Conservation (phyloP, 1,140 invertebrate species). For the Philaenus spumarius region DNA sequence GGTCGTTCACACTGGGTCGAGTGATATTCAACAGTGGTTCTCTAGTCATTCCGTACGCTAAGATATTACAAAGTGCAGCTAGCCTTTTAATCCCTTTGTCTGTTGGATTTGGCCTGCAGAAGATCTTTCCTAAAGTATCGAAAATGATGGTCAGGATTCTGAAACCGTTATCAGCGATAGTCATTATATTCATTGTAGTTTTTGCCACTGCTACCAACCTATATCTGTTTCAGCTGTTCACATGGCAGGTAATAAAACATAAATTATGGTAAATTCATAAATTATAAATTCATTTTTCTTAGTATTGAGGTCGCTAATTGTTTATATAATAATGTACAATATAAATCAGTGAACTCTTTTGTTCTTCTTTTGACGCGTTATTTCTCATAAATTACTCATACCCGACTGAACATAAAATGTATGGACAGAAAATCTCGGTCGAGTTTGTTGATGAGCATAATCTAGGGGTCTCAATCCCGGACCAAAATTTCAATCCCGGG, state of each 20-base stretch:
- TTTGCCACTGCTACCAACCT: slow-evolving; percentile 88
- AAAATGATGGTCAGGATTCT: slow-evolving; percentile 68
- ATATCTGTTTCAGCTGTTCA: slow-evolving; percentile 85
- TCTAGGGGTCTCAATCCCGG: no score
- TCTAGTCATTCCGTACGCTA: slow-evolving; percentile 70
- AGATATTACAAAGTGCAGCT: slow-evolving; percentile 67
- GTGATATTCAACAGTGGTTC: slow-evolving; percentile 57
- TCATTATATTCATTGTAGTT: slow-evolving; percentile 84
- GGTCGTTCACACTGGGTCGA: slow-evolving; percentile 89
- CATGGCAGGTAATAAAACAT: slow-evolving; percentile 87
- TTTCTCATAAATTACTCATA: no score
- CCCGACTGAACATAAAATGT: no score
- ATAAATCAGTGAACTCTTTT: no score
- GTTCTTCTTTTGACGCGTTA: no score
- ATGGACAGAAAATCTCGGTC: no score
- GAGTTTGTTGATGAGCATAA: no score
- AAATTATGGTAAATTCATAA: no score
- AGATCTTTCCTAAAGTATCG: slow-evolving; percentile 55
- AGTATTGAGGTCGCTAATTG: no score
- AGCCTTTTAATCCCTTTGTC: slow-evolving; percentile 75
- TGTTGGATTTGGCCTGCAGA: slow-evolving; percentile 71
- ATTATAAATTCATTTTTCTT: no score
- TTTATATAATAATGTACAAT: no score
- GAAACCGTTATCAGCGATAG: slow-evolving; percentile 74
- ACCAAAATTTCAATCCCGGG: no score